Evolutionary conservation across 1,140 invertebrate species (phyloP), one percentile per base, ranked within the genome.

Genomic region (Ostrea edulis): DNA sequence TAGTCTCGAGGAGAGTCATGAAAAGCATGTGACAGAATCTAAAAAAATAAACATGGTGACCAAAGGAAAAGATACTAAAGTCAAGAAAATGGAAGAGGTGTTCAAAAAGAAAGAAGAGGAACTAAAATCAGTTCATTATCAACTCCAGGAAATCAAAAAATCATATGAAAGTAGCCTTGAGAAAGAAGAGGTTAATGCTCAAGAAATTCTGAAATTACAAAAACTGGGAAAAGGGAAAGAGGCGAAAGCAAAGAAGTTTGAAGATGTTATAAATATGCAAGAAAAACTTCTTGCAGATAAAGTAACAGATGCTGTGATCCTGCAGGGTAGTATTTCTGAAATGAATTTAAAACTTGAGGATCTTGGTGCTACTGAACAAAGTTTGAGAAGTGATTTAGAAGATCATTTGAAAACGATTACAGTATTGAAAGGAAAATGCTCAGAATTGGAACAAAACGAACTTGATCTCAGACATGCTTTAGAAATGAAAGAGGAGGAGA

Each of bases 181-280:
- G 22, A 88, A 91, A 82, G 35, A 85, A 52, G 88, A 87, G 81
- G 71, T 44, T 53, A 52, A 55, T 44, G 25, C 62, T 8, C 65
- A 20, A 53, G 89, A 89, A 62, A 87, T 87, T 0, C 17, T 22
- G 8, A 87, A 87, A 53, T 84, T 89, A 29, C 89, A 91, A 25
- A 89, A 55, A 65, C 25, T 88, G 81, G 88, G 88, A 77, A 85
- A 90, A 86, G 89, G 89, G 51, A 90, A 51, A 62, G 86, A 88
- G 20, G 87, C 87, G 44, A 89, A 87, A 68, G 89, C 90, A 22
- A 90, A 90, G 82, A 89, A 88, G 53, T 87, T 88, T 54, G 88
- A 90, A 58, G 91, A 91, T 22, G 87, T 89, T 71, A 68, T 89
- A 25, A 77, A 44, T n/a, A 81, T 53, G 44, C 89, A 89, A 44